Evolutionary conservation across 2,113 vertebrate genomes (phyloP).

Genomic region (Tonatia bakeri): DNA sequence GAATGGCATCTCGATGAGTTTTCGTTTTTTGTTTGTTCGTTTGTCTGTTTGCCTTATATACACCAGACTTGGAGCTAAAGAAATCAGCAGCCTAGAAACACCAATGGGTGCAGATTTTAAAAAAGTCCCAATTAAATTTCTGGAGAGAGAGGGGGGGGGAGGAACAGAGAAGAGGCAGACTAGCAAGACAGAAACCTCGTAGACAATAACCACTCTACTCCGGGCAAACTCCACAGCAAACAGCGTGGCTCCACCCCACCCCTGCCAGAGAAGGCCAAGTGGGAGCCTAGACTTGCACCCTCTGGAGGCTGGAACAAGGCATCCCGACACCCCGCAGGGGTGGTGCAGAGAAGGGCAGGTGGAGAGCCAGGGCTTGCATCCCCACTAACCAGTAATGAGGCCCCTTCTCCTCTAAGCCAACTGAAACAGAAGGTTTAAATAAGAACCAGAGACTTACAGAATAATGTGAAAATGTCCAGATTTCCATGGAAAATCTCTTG

Average conservation of each 20-base stretch:
- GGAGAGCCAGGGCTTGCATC: not conserved
- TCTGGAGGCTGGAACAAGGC: not conserved
- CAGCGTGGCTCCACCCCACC: not conserved
- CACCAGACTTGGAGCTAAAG: not conserved
- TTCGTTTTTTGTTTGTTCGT: not conserved
- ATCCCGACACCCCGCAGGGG: too few species aligned
- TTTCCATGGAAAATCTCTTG: not conserved
- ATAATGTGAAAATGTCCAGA: not conserved
- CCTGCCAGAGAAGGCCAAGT: not conserved
- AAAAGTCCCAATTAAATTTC: not conserved
- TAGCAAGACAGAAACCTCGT: not conserved
- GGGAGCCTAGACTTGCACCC: not conserved
- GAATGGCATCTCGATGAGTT: not conserved
- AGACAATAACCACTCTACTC: not conserved
- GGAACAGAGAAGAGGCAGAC: not conserved
- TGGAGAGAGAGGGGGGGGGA: too few species aligned
- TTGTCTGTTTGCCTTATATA: not conserved
- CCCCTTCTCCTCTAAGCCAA: not conserved
- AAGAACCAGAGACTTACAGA: not conserved
- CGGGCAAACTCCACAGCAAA: not conserved
- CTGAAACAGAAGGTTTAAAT: not conserved
- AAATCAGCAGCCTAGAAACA: not conserved
- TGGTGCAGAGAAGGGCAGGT: not conserved
- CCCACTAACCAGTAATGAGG: not conserved
- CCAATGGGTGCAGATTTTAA: not conserved